Base-by-base conservation (phyloP, 2,113 vertebrate species). In the Sturnira hondurensis region DNA sequence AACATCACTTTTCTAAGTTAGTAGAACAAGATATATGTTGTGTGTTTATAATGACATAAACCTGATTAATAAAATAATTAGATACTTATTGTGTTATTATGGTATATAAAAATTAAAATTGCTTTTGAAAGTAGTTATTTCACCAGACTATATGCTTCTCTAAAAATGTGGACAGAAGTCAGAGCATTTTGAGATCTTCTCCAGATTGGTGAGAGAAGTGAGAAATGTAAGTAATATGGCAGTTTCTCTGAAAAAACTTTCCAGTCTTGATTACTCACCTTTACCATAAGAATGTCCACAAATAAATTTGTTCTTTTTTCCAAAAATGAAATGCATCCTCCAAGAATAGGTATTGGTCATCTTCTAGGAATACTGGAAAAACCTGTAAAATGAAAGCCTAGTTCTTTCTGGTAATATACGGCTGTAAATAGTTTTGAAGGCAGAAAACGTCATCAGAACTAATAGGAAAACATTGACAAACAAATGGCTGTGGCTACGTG, bases 21-120 rank as follows among this genome's bases (percentile, higher is more conserved):
- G 28, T 67, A 74, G 17, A 56, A 82, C 13, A 88, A 63, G 41
- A 61, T 7, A 50, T 58, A 91, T 45, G 2, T 24, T 67, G 1
- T 47, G 12, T 58, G 31, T 63, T 70, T 77, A 76, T 65, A 67
- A 80, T 19, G 19, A 68, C 26, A 61, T 63, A 26, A 88, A 85
- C 63, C 33, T 41, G 52, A 85, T 91, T 71, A 89, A 82, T 15
- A 78, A 95, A 91, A 38, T 22, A 67, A 84, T 56, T 92, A 92
- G 85, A 81, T 31, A 43, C 31, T 86, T 56, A 45, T 50, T 50
- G 50, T 73, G 63, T 73, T 43, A 82, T 41, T 26, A 71, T 61
- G 12, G 16, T 45, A 61, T 65, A 38, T 74, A 9, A 86, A 95
- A 82, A 61, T 41, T 85, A 26, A 93, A 92, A 68, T 36, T 89